Evolutionary conservation across 2,113 vertebrate genomes (phyloP).

Genomic region (Xiphophorus maculatus): DNA sequence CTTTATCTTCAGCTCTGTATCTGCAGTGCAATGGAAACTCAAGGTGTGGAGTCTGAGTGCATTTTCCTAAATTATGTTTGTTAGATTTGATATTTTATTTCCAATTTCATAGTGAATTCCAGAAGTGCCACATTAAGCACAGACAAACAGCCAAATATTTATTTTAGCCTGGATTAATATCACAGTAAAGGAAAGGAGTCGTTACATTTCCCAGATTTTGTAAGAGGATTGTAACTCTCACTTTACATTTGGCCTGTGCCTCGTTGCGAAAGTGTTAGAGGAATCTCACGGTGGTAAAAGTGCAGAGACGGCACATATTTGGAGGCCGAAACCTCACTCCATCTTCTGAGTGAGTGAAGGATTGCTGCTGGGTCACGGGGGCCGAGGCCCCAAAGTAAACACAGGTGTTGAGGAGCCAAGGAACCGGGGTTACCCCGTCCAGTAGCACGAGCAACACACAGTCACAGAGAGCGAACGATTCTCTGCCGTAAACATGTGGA

Average conservation of each 20-base stretch:
- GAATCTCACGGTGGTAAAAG: slow-evolving; percentile 75
- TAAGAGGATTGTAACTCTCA: slow-evolving; percentile 70
- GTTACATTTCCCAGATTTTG: slow-evolving; percentile 67
- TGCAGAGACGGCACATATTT: slow-evolving; percentile 74
- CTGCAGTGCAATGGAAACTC: no score
- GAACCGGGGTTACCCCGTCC: slow-evolving; percentile 69
- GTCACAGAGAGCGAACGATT: slow-evolving; percentile 58
- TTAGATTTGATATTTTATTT: slow-evolving; percentile 43
- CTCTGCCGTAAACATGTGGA: slow-evolving; percentile 41
- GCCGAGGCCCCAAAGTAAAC: slow-evolving; percentile 86
- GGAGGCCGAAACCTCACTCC: slow-evolving; percentile 75
- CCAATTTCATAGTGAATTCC: slow-evolving; percentile 35
- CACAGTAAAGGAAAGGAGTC: slow-evolving; percentile 47
- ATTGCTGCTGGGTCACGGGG: slow-evolving; percentile 73
- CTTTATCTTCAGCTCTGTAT: no score
- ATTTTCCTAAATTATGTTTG: no score
- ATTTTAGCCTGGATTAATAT: slow-evolving; percentile 38
- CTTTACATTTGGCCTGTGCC: slow-evolving; percentile 51
- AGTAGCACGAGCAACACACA: slow-evolving; percentile 76
- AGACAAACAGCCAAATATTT: slow-evolving; percentile 29
- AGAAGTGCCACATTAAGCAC: slow-evolving; percentile 36
- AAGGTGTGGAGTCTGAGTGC: no score
- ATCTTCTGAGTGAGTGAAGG: slow-evolving; percentile 78
- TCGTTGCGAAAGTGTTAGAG: slow-evolving; percentile 74
- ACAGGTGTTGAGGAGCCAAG: slow-evolving; percentile 83